phyloP scores from a whole-genome alignment of 2,888 invertebrate genomes.

The Strigamia transsilvanica region DNA sequence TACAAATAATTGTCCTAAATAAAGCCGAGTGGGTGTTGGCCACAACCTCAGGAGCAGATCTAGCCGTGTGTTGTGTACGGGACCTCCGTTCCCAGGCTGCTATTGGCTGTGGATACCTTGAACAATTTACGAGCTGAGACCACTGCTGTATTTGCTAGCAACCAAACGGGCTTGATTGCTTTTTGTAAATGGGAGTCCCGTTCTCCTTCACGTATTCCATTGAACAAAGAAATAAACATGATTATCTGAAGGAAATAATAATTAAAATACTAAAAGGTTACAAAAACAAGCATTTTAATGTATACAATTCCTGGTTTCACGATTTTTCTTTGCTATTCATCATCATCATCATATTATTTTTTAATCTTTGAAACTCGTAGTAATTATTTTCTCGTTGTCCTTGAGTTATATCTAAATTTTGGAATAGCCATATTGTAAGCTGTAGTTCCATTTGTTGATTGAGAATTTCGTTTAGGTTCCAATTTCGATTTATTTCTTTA shows the following conservation, averaged over 20 bases:
- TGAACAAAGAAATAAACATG: slow-evolving; percentile 27
- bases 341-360: too few relatives aligned
- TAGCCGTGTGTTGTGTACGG: slow-evolving; percentile 33
- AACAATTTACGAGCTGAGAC: slow-evolving; percentile 53
- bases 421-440: not conserved
- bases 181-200: slow-evolving; percentile 51
- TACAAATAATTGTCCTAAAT: slow-evolving; percentile 50
- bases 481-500: not conserved
- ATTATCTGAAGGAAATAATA: slow-evolving; percentile 28
- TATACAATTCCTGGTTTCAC: not conserved
- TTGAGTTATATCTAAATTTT: not conserved
- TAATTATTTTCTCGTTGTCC: not conserved
- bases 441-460: too few relatives aligned
- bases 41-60: not conserved
- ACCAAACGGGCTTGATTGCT: slow-evolving; percentile 52
- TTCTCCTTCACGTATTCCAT: slow-evolving; percentile 51
- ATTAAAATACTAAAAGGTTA: not conserved
- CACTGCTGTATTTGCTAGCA: slow-evolving; percentile 50
- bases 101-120: slow-evolving; percentile 36
- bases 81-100: slow-evolving; percentile 49
- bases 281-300: not conserved
- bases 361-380: too few relatives aligned
- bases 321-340: too few relatives aligned
- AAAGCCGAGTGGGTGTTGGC: slow-evolving; percentile 50
- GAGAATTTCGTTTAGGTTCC: not conserved